Base-by-base conservation (phyloP, 2,113 vertebrate species). In the Caranx ignobilis region DNA sequence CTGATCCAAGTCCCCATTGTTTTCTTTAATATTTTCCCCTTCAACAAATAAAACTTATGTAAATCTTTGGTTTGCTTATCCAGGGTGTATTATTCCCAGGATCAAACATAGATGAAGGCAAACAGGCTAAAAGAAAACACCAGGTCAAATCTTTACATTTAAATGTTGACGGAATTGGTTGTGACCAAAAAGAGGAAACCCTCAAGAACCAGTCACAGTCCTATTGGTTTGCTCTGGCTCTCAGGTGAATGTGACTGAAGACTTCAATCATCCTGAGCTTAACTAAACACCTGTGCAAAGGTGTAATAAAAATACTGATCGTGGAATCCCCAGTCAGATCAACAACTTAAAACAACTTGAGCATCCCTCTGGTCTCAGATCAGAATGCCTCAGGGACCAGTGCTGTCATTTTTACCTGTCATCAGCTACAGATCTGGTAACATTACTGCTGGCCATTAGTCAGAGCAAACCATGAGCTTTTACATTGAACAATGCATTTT, bases 21-120 rank as follows among this genome's bases (percentile, higher is more conserved):
- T 56, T 31, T 52, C 55, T 19, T 55, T 64, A 26, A 66, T 43
- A 55, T 31, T 70, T 3, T 50, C 2, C 54, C 11, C 26, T 56
- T 62, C 11, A 84, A 84, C 83, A 89, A 84, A 89, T 84, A 91
- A 87, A 68, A 83, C 16, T 66, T 55, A 4, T 6, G 35, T 9
- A 65, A 83, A 87, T 71, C 61, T 88, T 82, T 76, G 47, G 57
- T 74, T 47, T 55, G 32, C 62, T 69, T 72, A 19, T 71, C 9
- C 63, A 39, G 57, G 26, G 56, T 57, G 11, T 34, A 77, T 21
- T 16, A 59, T 67, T 62, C 72, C 26, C 41, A 75, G 35, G 32
- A 73, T 60, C 26, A 43, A 5, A 71, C 47, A 26, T 37, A 59
- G 41, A 69, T 65, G 10, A 77, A 62, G 43, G n/a, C 63, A 47